A percentile compares a stretch with the other conserved stretches of the same genome.
Conservation (phyloP, 2,113 vertebrate genomes). For the Taurulus bubalis region DNA sequence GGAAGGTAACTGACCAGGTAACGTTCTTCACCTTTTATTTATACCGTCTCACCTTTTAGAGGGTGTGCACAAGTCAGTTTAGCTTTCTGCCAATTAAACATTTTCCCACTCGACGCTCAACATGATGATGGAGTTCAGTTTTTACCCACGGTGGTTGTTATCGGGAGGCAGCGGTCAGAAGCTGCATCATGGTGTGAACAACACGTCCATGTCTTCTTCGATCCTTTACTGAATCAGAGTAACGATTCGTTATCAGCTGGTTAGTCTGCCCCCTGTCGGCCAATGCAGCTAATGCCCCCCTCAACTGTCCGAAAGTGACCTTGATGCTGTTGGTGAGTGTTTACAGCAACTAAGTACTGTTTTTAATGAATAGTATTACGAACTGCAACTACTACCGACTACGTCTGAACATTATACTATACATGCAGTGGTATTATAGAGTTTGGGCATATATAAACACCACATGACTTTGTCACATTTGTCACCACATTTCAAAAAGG, state of each 20-base stretch:
- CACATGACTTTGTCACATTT: neutral
- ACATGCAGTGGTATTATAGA: neutral
- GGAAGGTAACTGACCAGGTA: neutral
- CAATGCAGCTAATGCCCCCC: neutral
- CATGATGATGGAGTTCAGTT: neutral
- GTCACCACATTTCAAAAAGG: neutral
- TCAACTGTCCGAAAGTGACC: neutral
- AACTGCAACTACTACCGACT: neutral
- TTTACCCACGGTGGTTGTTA: neutral
- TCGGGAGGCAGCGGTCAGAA: neutral
- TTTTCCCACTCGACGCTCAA: neutral
- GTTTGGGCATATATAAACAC: neutral
- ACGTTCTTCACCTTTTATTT: neutral
- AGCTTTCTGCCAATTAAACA: neutral
- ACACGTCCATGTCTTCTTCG: conserved; percentile 50
- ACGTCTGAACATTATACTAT: neutral
- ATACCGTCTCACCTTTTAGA: conserved; percentile 8
- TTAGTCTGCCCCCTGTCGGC: conserved; percentile 35
- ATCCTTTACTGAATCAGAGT: neutral
- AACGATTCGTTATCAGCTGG: neutral
- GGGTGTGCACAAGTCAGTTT: neutral
- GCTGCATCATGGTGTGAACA: neutral
- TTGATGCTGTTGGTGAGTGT: neutral
- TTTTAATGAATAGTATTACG: neutral
- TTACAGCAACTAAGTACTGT: neutral